phyloP scores from a whole-genome alignment of 1,140 invertebrate genomes.

The Lepidurus couesii region DNA sequence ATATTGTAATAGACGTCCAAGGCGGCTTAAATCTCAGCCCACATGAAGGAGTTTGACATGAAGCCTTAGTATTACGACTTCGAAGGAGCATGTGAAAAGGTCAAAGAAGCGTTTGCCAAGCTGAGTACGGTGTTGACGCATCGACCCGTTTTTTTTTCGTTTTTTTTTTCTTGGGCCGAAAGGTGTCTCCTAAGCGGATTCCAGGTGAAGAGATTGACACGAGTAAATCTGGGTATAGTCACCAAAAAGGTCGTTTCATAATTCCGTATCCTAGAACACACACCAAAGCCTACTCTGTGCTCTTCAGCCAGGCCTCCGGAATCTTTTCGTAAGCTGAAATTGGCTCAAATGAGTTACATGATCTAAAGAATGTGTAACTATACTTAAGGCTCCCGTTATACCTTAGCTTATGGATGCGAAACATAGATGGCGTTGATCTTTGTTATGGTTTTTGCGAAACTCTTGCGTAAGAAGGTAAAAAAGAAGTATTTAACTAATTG shows the following conservation, averaged over 20 bases:
- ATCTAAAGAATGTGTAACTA: too few relatives aligned
- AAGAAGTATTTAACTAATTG: too few relatives aligned
- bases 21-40: conserved; percentile 15
- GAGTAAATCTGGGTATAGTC: conserved; percentile 10
- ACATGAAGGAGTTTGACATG: conserved; percentile 19
- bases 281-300: background rate
- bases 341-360: too few relatives aligned
- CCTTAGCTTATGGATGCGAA: too few relatives aligned
- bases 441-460: too few relatives aligned
- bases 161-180: background rate
- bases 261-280: background rate
- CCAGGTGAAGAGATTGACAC: conserved; percentile 23
- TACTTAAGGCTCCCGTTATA: too few relatives aligned
- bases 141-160: conserved; percentile 20
- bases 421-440: too few relatives aligned
- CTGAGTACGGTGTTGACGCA: conserved; percentile 26
- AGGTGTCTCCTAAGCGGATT: conserved; percentile 2
- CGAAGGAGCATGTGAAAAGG: background rate
- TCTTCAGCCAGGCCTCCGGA: background rate
- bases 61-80: conserved; percentile 10
- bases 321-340: background rate
- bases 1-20: background rate
- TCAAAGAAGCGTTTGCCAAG: conserved; percentile 11
- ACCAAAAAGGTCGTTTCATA: conserved; percentile 23
- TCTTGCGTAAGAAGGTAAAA: too few relatives aligned